Base-by-base conservation (phyloP, 2,797 vertebrate genomes). In the Brachyalestes nurse region DNA sequence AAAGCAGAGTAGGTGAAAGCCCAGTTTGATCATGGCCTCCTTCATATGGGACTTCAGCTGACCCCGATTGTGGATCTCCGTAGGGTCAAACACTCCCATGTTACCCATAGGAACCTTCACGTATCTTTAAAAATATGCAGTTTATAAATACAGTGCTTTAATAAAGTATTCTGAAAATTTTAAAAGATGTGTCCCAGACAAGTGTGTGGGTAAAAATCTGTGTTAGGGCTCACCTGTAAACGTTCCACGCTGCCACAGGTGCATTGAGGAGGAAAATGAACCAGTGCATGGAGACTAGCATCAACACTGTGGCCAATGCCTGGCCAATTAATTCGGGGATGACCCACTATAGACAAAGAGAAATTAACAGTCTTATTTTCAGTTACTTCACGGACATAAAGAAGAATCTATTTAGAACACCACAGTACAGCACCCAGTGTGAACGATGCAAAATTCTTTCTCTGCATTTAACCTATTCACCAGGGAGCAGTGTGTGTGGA, bases 21-120 rank as follows among this genome's bases (percentile, higher is more conserved):
- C 98, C 61, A 99, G 93, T 88, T 99, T 99, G 87, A 98, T 96
- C 98, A 99, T 99, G 86, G 97, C 95, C 88, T 99, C 98, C 84
- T 99, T 99, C 97, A 99, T 99, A 90, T 99, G 97, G 2, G 97
- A 96, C 89, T 99, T 99, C 51, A 99, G 93, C 85, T 98, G 97
- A 58, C 98, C 97, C 81, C 97, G 92, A 86, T 99, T 99, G 89
- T 99, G 98, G 86, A 99, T 99, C 93, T 99, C 98, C 34, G 98
- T 99, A 6, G 98, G 98, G 89, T 99, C 98, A 89, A 98, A 98
- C 62, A 99, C 96, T 5, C 98, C 98, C 96, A 99, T 97, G 91
- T 99, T 99, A 71, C 98, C 97, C 92, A 97, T 94, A 1, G 98
- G 98, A 80, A 99, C 97, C 93, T 96, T 98, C 66, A 96, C 86